Conservation (phyloP, 2,888 invertebrate species). For the Reticulitermes lucifugus region DNA sequence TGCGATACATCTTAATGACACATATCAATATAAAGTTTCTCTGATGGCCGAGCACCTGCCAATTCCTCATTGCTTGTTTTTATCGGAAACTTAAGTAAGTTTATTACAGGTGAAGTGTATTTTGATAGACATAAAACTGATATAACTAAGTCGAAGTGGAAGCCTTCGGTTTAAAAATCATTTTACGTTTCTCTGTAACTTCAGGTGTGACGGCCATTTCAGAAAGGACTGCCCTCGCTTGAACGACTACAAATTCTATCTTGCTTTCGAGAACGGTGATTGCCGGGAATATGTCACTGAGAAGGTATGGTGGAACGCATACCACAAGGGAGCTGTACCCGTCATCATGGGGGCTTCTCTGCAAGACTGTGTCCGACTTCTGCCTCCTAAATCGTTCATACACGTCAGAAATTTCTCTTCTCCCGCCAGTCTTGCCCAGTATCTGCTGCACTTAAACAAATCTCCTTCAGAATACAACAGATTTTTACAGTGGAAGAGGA, state of each 20-base stretch:
- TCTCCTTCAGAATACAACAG: conserved; percentile 62
- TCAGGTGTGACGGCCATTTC: conserved; percentile 75
- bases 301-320: conserved; percentile 76
- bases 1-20: too few relatives aligned
- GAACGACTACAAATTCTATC: conserved; percentile 73
- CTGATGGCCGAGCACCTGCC: too few relatives aligned
- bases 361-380: conserved; percentile 63
- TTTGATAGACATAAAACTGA: too few relatives aligned
- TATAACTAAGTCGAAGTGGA: too few relatives aligned
- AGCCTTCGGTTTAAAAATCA: too few relatives aligned
- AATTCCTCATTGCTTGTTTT: too few relatives aligned
- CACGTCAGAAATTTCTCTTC: conserved; percentile 69
- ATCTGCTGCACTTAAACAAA: conserved; percentile 66
- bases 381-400: conserved; percentile 74
- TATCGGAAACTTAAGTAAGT: too few relatives aligned
- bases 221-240: conserved; percentile 69
- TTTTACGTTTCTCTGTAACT: conserved; percentile 56
- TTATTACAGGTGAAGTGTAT: too few relatives aligned
- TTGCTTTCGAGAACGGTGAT: conserved; percentile 77
- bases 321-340: conserved; percentile 72
- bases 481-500: conserved; percentile 72
- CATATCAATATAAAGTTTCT: too few relatives aligned
- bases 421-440: conserved; percentile 66
- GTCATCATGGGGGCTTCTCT: conserved; percentile 72
- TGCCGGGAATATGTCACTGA: conserved; percentile 79